phyloP scores from a whole-genome alignment of 2,797 vertebrate species.

The Alectoris magna region DNA sequence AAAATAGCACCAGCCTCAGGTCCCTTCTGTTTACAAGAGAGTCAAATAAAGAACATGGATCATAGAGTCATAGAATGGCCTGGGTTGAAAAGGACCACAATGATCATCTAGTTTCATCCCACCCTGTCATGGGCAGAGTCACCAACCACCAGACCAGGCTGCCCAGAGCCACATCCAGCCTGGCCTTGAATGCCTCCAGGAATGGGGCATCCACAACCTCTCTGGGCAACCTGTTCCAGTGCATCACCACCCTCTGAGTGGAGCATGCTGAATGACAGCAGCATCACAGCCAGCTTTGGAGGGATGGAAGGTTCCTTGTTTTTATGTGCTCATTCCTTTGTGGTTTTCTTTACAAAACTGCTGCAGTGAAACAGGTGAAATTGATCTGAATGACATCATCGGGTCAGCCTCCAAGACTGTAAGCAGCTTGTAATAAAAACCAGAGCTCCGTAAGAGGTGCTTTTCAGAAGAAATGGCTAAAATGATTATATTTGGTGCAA shows the following conservation, averaged over 20 bases:
- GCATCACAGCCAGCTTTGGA: not conserved
- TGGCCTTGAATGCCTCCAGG: too few species aligned
- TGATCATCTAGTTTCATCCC: too few species aligned
- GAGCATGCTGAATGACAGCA: rapidly evolving
- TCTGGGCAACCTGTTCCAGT: not conserved
- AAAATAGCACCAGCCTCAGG: not conserved
- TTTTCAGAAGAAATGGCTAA: not conserved
- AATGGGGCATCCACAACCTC: too few species aligned
- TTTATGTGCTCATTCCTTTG: not conserved
- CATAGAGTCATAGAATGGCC: too few species aligned
- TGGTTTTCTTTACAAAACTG: not conserved
- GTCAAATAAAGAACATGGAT: not conserved
- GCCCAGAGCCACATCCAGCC: too few species aligned
- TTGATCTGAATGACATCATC: not conserved
- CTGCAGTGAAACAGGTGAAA: not conserved
- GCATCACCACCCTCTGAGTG: too few species aligned
- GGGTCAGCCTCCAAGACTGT: not conserved
- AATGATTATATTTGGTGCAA: not conserved
- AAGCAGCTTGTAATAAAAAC: not conserved
- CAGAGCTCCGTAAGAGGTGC: not conserved
- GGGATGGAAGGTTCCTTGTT: not conserved
- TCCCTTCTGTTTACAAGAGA: not conserved
- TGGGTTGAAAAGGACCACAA: too few species aligned
- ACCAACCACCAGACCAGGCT: too few species aligned
- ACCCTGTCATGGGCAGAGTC: too few species aligned